Evolutionary conservation across 2,113 vertebrate species (phyloP), one percentile per base, ranked within the genome.

Genomic region (Sander lucioperca): DNA sequence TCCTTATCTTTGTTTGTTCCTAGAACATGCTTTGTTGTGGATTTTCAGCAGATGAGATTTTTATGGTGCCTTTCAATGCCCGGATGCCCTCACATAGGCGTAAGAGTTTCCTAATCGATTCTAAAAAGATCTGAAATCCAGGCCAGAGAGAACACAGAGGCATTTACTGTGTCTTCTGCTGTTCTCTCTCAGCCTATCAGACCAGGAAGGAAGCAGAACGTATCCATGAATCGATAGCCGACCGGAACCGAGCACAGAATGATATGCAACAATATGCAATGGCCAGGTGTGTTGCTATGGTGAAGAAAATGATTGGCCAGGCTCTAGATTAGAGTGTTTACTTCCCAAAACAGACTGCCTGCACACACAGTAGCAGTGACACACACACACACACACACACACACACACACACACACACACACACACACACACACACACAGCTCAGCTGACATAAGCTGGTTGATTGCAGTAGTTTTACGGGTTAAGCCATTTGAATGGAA

Each of bases 401-500:
- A 65, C 74, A 76, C 80, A 62, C 80, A 74, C 67, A 82, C 59
- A 71, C 43, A 0, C 68, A 66, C 54, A 72, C 81, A 68, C 67
- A 74, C 59, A 56, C 59, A 53, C 64, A 61, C 43, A 0, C 68
- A 59, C 54, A 72, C 74, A 88, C 71, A 70, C 36, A 51, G 88
- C 76, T 85, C 62, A 68, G 85, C 86, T 91, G 88, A 92, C 92
- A 91, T 91, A 89, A 91, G 89, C 78, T 73, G 77, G 70, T 84
- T 91, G 91, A 93, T 93, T 93, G 88, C 85, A 73, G 84, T 88
- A 88, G 84, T 91, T 94, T 92, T 86, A 89, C 47, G 67, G 76
- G 70, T 89, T 84, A 92, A 91, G 84, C 86, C 76, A 92, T 95
- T 92, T 94, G 88, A 93, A 94, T 94, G 89, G 88, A 92, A 92